Base-by-base conservation (phyloP, 2,888 invertebrate species). In the Acrobeloides nanus region DNA sequence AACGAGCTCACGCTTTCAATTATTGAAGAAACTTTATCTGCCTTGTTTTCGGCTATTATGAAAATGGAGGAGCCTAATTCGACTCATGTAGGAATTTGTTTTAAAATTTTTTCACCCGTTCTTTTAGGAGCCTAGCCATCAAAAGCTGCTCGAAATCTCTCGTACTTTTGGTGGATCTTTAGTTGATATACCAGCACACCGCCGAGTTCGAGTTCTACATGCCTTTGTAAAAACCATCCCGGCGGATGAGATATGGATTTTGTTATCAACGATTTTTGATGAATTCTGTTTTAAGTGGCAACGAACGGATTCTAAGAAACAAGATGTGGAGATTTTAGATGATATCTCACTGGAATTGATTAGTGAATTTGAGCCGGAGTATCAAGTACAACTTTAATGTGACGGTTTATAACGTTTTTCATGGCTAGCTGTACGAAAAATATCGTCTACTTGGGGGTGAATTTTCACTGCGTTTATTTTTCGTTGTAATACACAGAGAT, bases 131-230 rank as follows among this genome's bases (percentile, higher is more conserved):
- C 32, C 41, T 45, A 46, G 25, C 17, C 29, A 43, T 5, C 29
- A 38, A 20, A 50, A 50, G 10, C 48, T 68, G 8, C 57, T 68
- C 26, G 62, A 59, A 18, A 82, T 89, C 15, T 77, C 89, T 18
- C 81, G 88, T 37, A 86, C 92, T 37, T 95, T 97, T 74, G 86
- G 89, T 0, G 86, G 87, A 66, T 87, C 88, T 0, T 81, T 90
- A 35, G 79, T 86, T 0, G 88, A 95, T 75, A 87, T 97, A 15
- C 93, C 95, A 0, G 86, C 87, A 64, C 95, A 97, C 75, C 81
- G 95, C 35, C 80, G 89, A 46, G 76, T 84, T 46, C 53, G 62
- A 4, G 57, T 67, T 15, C 62, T 66, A 12, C 49, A 51, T 10
- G 59, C 63, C 1, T 54, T 71, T 29, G 56, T 58, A 1, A 38